Base-by-base conservation (phyloP, 2,113 vertebrate genomes). In the Shinisaurus crocodilurus region DNA sequence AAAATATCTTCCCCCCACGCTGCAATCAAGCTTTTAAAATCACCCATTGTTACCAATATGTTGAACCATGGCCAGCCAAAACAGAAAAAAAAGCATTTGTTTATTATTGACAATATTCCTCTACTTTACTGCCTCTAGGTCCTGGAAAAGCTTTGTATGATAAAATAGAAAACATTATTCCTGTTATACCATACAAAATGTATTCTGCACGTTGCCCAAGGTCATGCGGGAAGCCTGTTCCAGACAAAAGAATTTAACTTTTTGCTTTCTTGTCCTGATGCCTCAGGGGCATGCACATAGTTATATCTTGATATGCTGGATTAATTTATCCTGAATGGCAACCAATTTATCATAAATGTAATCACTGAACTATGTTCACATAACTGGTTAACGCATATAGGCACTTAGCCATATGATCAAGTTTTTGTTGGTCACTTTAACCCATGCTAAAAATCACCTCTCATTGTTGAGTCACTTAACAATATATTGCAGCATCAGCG, bases 381-480 rank as follows among this genome's bases (percentile, higher is more conserved):
- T 65, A 77, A 40, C n/a, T 13, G 34, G 20, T 77, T n/a, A 77
- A 87, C 60, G 32, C 2, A 60, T 60, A n/a, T 74, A 37, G 67
- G 90, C 80, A 72, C 60, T 92, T 89, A 90, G 93, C 40, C 54
- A 77, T 16, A 77, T 91, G 12, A 12, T 43, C 0, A 89, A 85
- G 76, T 77, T 93, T 43, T 16, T 90, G 93, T 91, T 89, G 79
- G 82, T 57, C 43, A 6, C 74, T 89, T 48, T 89, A 70, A 81
- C 88, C 91, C 34, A 50, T 48, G 40, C 65, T 92, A 90, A 93
- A 94, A 91, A 96, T 63, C 27, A 57, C 89, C 93, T 93, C 63
- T 89, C 86, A 67, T 72, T 87, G 76, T 82, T 82, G 79, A 91
- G 94, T 94, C 93, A 85, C 90, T 95, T 93, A 91, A 92, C 89